A percentile compares a stretch with the other conserved stretches of the same genome.
These are phyloP conservation scores for Lophura nycthemera DNA, from an alignment of 2,113 vertebrate species.

Conservation along the genomic window DNA sequence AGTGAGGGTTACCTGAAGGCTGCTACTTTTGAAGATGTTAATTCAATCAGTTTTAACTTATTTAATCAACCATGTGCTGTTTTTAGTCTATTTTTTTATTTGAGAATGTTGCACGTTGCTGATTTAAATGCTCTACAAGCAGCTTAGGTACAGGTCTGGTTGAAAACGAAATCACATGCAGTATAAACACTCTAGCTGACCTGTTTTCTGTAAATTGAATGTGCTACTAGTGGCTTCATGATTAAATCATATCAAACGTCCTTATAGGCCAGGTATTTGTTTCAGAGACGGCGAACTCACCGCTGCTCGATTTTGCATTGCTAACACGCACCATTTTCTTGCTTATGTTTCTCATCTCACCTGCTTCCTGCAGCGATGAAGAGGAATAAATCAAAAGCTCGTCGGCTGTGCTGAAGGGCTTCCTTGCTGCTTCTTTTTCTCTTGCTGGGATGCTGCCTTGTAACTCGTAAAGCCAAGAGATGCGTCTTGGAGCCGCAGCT, in stretches of 20 bases:
- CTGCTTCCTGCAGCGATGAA: conserved; percentile 2
- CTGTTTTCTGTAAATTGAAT: neutral
- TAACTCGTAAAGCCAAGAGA: neutral
- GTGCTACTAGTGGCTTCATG: neutral
- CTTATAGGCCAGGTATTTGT: neutral
- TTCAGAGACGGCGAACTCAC: neutral
- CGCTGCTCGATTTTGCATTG: neutral
- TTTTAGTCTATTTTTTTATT: neutral
- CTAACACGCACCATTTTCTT: neutral
- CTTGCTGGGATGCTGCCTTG: neutral
- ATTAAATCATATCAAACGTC: neutral
- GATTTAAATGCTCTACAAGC: neutral
- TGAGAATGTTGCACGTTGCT: neutral
- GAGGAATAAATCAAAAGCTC: neutral
- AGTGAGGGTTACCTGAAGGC: neutral
- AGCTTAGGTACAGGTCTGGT: neutral
- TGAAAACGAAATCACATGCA: neutral
- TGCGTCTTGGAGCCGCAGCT: neutral
- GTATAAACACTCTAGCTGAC: neutral
- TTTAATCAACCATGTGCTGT: neutral
- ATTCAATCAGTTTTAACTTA: neutral
- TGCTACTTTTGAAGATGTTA: neutral
- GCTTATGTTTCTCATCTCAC: neutral
- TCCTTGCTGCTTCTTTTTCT: neutral
- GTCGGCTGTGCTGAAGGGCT: neutral